Evolutionary conservation across 2,888 invertebrate genomes (phyloP).

Genomic region (Parnassius smintheus): DNA sequence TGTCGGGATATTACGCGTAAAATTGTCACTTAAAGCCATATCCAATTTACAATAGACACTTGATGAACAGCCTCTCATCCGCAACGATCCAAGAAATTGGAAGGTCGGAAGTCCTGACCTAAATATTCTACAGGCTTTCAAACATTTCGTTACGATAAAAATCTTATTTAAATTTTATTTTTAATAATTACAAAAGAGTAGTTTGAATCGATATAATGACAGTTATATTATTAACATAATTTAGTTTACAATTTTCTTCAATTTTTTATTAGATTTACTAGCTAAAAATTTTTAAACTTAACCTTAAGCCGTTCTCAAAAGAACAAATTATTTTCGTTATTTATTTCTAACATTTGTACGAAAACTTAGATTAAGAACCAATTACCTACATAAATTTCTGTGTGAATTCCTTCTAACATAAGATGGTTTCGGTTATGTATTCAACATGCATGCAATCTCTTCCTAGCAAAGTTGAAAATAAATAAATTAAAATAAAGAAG

Average conservation of each 20-base stretch:
- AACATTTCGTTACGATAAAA: neutral
- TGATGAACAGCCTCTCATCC: no score
- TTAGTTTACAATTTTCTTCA: neutral
- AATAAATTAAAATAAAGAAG: no score
- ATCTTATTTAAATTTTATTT: no score
- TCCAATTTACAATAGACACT: no score
- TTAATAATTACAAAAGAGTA: neutral
- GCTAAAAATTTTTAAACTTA: neutral
- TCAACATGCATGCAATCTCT: constrained; percentile 42
- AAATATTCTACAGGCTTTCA: neutral
- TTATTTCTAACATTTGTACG: constrained; percentile 61
- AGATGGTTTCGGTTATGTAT: constrained; percentile 61
- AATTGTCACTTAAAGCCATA: no score
- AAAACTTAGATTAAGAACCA: constrained; percentile 64
- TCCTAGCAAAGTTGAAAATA: no score
- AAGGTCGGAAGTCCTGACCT: constrained; percentile 34
- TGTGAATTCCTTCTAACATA: constrained; percentile 49
- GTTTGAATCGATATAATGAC: neutral
- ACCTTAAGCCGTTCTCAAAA: neutral
- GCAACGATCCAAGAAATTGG: no score
- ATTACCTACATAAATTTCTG: constrained; percentile 58
- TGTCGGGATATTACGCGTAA: no score
- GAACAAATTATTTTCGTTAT: constrained; percentile 25
- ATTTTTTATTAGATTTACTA: neutral
- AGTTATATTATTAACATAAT: neutral